These are phyloP conservation scores for Darwinula stevensoni DNA, from an alignment of 2,888 invertebrate species.

Conservation along the genomic window DNA sequence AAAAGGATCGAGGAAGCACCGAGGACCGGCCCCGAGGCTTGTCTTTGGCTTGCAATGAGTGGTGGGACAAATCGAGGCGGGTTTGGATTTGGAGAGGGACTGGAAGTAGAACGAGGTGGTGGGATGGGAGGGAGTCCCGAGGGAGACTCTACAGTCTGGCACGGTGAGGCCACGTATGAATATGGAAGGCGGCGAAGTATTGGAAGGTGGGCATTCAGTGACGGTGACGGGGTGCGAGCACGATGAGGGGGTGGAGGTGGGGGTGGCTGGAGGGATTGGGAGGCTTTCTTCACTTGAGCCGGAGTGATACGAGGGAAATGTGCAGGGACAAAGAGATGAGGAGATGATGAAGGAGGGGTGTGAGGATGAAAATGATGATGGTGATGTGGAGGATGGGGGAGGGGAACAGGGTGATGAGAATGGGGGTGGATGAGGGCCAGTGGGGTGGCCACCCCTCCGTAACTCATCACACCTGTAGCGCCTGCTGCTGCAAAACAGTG, in stretches of 20 bases:
- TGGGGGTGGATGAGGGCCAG: conserved; percentile 28
- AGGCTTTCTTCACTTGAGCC: conserved; percentile 7
- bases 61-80: too few species aligned
- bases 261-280: conserved; percentile 3
- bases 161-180: too few species aligned
- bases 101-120: too few species aligned
- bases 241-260: too few species aligned
- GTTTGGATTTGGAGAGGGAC: too few species aligned
- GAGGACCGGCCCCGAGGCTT: too few species aligned
- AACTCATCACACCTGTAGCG: conserved; percentile 12
- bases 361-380: background rate
- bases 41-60: conserved; percentile 7
- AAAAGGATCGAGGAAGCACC: background rate
- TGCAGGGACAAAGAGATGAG: background rate
- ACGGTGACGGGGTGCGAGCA: too few species aligned
- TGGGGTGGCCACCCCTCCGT: conserved; percentile 39
- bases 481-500: conserved; percentile 3
- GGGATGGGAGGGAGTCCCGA: too few species aligned
- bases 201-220: too few species aligned
- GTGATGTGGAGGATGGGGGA: too few species aligned
- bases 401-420: background rate
- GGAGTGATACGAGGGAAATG: conserved; percentile 4
- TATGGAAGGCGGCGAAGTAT: too few species aligned
- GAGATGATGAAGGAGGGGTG: background rate
- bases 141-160: too few species aligned